A percentile compares a stretch with the other conserved stretches of the same genome.
phyloP scores from a whole-genome alignment of 1,140 invertebrate genomes.

The Drosophila sulfurigaster region DNA sequence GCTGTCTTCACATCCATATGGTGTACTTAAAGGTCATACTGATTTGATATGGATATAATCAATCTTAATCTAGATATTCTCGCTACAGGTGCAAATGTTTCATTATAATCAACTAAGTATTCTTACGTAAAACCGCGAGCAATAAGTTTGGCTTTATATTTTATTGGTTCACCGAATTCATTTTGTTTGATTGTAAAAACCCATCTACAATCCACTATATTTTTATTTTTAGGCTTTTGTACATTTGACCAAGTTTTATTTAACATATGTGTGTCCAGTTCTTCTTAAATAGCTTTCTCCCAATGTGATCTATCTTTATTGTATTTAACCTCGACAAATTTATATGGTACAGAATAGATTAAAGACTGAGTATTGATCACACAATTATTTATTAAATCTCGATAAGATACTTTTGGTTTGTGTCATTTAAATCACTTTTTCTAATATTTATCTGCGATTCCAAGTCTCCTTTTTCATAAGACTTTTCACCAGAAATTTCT shows the following conservation, averaged over 20 bases:
- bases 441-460: neutral
- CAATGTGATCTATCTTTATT: slow-evolving; percentile 67
- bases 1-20: too few relatives aligned
- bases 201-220: slow-evolving; percentile 83
- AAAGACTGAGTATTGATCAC: slow-evolving; percentile 55
- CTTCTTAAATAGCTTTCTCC: slow-evolving; percentile 78
- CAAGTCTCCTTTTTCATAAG: slow-evolving; percentile 12
- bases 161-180: too few relatives aligned
- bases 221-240: slow-evolving; percentile 75
- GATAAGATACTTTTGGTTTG: slow-evolving; percentile 51
- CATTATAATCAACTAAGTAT: too few relatives aligned
- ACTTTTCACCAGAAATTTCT: slow-evolving; percentile 20
- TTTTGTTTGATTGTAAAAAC: too few relatives aligned
- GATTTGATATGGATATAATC: too few relatives aligned
- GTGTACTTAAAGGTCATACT: too few relatives aligned
- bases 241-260: slow-evolving; percentile 85
- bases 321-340: slow-evolving; percentile 72
- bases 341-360: slow-evolving; percentile 49
- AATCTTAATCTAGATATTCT: too few relatives aligned
- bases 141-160: too few relatives aligned
- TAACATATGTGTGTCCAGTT: slow-evolving; percentile 74
- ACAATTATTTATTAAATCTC: slow-evolving; percentile 34
- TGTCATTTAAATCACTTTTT: slow-evolving; percentile 36
- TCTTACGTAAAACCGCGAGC: too few relatives aligned
- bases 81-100: neutral